These are phyloP conservation scores for Hippoglossus hippoglossus DNA, from an alignment of 2,797 vertebrate genomes.

Conservation along the genomic window DNA sequence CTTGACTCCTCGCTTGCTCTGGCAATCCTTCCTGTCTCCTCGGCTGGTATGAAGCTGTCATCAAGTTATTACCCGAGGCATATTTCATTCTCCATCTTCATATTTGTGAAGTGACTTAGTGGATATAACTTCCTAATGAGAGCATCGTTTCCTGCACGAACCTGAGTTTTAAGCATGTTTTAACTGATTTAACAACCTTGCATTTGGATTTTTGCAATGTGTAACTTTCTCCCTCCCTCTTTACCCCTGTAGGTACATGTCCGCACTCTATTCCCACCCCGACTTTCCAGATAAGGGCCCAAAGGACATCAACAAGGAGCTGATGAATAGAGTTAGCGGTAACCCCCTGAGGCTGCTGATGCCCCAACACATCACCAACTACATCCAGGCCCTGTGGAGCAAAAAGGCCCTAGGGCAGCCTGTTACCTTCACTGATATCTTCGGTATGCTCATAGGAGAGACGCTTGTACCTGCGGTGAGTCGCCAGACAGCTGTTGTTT, in stretches of 20 bases:
- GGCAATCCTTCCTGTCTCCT: conserved; percentile 33
- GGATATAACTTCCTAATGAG: conserved; percentile 24
- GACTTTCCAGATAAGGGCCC: conserved; percentile 94
- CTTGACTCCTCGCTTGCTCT: conserved; percentile 13
- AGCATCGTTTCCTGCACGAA: conserved; percentile 14
- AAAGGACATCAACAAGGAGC: conserved; percentile 92
- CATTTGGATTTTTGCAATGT: not conserved
- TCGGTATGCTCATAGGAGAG: conserved; percentile 98
- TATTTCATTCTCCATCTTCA: conserved; percentile 33
- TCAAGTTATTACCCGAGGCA: conserved; percentile 31
- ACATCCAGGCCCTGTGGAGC: conserved; percentile 94
- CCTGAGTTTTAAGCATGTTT: not conserved
- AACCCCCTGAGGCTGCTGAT: conserved; percentile 93
- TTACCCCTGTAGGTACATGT: conserved; percentile 91
- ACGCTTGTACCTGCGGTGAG: conserved; percentile 93
- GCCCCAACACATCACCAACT: conserved; percentile 94
- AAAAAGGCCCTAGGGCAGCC: conserved; percentile 95
- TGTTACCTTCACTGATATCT: conserved; percentile 98
- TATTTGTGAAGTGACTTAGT: conserved; percentile 17
- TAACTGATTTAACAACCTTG: not conserved
- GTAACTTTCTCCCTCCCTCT: conserved; percentile 1
- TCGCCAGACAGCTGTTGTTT: not conserved
- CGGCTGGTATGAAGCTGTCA: conserved; percentile 42
- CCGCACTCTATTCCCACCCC: conserved; percentile 92
- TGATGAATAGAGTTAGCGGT: conserved; percentile 93